Percentiles rank a stretch among this genome's conserved stretches.
Conservation (phyloP, 2,888 invertebrate genomes). For the Mechanitis messenoides region DNA sequence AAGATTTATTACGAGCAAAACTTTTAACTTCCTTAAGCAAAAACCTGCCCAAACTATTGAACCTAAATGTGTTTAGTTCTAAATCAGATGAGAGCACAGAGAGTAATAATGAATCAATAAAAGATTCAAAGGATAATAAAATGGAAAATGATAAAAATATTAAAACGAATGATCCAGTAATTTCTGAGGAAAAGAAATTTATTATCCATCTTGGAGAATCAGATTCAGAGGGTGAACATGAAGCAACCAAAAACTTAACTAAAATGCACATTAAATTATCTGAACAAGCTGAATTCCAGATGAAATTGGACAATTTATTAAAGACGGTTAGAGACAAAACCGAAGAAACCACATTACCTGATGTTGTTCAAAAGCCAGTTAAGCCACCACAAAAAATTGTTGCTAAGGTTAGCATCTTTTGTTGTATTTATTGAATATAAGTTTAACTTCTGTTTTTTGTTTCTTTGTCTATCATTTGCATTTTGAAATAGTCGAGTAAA, state of each 20-base stretch:
- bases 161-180: constrained; percentile 15
- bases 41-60: constrained; percentile 67
- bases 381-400: constrained; percentile 59
- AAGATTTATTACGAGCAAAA: constrained; percentile 77
- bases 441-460: constrained; percentile 2
- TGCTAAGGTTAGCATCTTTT: constrained; percentile 53
- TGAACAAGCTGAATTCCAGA: constrained; percentile 64
- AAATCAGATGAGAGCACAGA: constrained; percentile 30
- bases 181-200: constrained; percentile 58
- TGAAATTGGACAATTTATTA: constrained; percentile 62
- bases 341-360: constrained; percentile 52
- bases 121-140: constrained; percentile 4
- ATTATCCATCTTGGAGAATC: constrained; percentile 66
- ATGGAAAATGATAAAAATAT: constrained; percentile 18
- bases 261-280: constrained; percentile 71
- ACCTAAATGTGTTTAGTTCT: constrained; percentile 42
- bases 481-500: background rate
- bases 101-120: constrained; percentile 11
- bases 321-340: constrained; percentile 66
- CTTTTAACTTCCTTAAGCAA: constrained; percentile 77
- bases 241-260: constrained; percentile 69
- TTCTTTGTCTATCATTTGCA: background rate
- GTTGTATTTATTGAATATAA: background rate
- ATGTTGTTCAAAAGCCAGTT: constrained; percentile 45
- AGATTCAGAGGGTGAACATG: constrained; percentile 71